Base-by-base conservation (phyloP, 2,888 invertebrate genomes). In the Lomographa bimaculata region DNA sequence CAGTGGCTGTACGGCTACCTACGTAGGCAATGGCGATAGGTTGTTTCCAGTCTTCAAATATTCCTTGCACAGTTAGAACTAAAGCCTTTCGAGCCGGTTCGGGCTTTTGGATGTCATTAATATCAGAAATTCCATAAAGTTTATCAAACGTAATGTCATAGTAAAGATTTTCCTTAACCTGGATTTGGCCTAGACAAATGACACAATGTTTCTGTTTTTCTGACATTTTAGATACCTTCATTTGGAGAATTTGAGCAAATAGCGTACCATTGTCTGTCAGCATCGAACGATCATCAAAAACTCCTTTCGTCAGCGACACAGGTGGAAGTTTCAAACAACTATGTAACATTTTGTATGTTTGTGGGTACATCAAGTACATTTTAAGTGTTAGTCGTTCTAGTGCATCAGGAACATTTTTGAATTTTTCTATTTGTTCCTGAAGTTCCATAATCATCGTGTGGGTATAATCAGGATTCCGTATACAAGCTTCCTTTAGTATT, bases 1-100 rank as follows among this genome's bases (percentile, higher is more conserved):
- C 10, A 28, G 35, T 24, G 5, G 12, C 3, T 11, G 10, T 16
- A 2, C 0, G 1, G 9, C 6, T 2, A 7, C 16, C 33, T 16
- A 42, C n/a, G 20, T 27, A 53, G 26, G 27, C 43, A 12, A 50
- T 12, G 23, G 35, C 39, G 2, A 47, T 9, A 17, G 39, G 37
- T 16, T 50, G 50, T 33, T 47, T 45, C 52, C 52, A 53, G n/a
- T 47, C 26, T 16, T 27, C 12, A 18, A 29, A 40, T 8, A 53
- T 21, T 1, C 52, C 52, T 28, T 50, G 46, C 9, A 37, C 12
- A 14, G 42, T 45, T 5, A 53, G n/a, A 2, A 53, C 29, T 10
- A 50, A 9, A n/a, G 43, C 47, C 26, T 10, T 35, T 7, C 8
- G 7, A 6, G 52, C 50, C 16, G 23, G 21, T n/a, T 40, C 24